Percentiles rank a stretch among this genome's conserved stretches.
These are phyloP conservation scores for Antechinus flavipes DNA, from an alignment of 2,113 vertebrate genomes.

Conservation along the genomic window DNA sequence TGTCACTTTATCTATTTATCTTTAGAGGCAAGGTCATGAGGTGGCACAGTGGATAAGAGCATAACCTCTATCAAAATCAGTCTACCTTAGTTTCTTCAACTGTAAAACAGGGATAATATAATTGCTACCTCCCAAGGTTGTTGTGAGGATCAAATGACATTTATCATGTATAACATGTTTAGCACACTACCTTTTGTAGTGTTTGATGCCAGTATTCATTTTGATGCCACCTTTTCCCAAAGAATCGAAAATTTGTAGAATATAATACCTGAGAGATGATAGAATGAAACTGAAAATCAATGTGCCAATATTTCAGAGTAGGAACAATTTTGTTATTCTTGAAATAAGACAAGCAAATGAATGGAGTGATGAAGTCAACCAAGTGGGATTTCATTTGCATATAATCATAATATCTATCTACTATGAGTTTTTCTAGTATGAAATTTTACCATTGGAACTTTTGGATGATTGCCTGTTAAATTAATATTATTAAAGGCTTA, in stretches of 20 bases:
- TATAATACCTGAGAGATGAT: neutral
- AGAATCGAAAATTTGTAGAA: neutral
- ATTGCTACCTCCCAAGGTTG: neutral
- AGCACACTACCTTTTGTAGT: no score
- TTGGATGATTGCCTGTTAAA: neutral
- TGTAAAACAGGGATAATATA: neutral
- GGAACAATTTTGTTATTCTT: slow-evolving; percentile 46
- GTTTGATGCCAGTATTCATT: neutral
- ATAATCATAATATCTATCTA: slow-evolving; percentile 43
- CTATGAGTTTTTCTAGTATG: slow-evolving; percentile 46
- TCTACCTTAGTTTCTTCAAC: neutral
- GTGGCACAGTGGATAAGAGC: neutral
- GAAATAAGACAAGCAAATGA: slow-evolving; percentile 36
- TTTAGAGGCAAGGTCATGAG: neutral
- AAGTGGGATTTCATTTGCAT: slow-evolving; percentile 30
- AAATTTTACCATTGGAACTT: slow-evolving; percentile 40
- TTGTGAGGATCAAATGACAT: neutral
- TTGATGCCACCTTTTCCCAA: neutral
- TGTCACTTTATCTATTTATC: neutral
- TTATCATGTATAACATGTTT: no score
- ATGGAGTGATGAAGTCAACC: slow-evolving; percentile 18
- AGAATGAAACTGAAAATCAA: slow-evolving; percentile 50
- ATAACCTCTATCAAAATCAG: neutral
- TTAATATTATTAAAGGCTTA: slow-evolving; percentile 25
- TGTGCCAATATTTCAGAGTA: slow-evolving; percentile 31